These are phyloP conservation scores for Caenorhabditis latens DNA, from an alignment of 1,140 invertebrate genomes.

Conservation along the genomic window DNA sequence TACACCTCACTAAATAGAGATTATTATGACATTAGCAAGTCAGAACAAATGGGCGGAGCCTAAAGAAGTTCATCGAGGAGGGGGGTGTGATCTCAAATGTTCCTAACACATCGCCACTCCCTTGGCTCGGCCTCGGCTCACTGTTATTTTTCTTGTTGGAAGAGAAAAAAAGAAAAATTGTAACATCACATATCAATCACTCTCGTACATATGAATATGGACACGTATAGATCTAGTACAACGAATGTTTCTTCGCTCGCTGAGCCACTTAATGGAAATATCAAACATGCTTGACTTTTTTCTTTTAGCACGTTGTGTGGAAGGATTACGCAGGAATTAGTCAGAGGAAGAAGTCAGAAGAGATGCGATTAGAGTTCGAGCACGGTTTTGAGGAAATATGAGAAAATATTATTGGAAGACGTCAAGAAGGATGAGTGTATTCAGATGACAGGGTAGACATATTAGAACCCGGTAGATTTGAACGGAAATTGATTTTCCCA, in stretches of 20 bases:
- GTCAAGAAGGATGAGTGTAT: neutral
- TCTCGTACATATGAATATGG: neutral
- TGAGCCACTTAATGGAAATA: no score
- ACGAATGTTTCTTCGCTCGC: neutral
- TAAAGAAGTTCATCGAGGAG: no score
- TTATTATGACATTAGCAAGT: conserved; percentile 3
- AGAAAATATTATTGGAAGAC: neutral
- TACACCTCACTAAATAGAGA: neutral
- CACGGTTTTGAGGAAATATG: neutral
- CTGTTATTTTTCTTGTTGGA: no score
- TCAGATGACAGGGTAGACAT: neutral
- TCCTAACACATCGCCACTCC: neutral
- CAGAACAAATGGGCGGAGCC: neutral
- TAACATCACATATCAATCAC: conserved; percentile 15
- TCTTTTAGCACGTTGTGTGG: no score
- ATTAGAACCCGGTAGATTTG: no score
- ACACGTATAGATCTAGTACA: neutral
- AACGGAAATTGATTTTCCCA: no score
- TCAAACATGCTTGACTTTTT: no score
- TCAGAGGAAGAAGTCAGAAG: neutral
- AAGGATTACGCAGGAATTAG: neutral
- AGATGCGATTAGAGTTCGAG: conserved; percentile 17
- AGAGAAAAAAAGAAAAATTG: neutral
- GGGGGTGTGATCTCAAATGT: neutral
- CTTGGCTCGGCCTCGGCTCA: no score